phyloP scores from a whole-genome alignment of 1,140 invertebrate species.

The Onthophagus taurus region DNA sequence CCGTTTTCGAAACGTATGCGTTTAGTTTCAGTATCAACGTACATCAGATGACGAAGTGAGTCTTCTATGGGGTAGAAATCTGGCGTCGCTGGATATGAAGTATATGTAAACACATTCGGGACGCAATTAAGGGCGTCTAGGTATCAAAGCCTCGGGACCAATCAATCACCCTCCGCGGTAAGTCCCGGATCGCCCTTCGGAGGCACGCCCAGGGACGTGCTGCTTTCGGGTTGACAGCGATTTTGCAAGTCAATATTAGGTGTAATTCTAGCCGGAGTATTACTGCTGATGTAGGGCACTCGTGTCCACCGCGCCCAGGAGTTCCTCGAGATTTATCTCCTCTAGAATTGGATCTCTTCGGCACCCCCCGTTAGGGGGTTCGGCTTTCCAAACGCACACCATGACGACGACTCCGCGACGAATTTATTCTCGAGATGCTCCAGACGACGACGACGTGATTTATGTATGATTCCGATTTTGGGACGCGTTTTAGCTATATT shows the following conservation, averaged over 20 bases:
- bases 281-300: conserved; percentile 19
- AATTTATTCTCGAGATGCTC: no score
- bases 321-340: no score
- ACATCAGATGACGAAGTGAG: background rate
- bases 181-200: conserved; percentile 31
- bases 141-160: conserved; percentile 27
- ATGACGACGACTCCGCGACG: no score
- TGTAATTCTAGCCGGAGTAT: conserved; percentile 30
- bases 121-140: conserved; percentile 34
- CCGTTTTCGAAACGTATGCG: conserved; percentile 12
- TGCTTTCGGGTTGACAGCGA: conserved; percentile 24
- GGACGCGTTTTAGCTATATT: no score
- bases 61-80: background rate
- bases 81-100: conserved; percentile 27
- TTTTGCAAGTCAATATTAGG: conserved; percentile 36
- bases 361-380: no score
- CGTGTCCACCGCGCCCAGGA: no score
- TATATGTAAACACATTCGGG: conserved; percentile 34
- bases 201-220: conserved; percentile 34
- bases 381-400: no score
- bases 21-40: conserved; percentile 13
- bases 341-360: no score
- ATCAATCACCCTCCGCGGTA: conserved; percentile 35
- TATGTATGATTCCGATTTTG: no score
- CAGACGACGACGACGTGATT: no score